Conservation (phyloP, 2,797 vertebrate species). For the Spheniscus humboldti region DNA sequence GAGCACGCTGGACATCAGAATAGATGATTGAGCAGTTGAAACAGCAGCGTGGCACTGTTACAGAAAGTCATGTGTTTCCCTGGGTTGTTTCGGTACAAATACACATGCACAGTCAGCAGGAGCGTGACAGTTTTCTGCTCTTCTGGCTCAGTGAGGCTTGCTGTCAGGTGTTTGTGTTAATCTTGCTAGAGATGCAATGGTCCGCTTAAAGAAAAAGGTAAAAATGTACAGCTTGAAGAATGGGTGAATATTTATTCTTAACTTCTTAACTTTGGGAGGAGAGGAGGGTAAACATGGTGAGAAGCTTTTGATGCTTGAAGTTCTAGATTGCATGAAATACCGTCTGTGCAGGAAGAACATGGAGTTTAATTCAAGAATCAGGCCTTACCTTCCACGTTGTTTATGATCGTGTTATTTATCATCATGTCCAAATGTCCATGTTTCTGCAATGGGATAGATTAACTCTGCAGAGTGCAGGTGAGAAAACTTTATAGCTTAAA, state of each 20-base stretch:
- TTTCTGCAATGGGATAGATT: neutral
- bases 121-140: neutral
- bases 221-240: neutral
- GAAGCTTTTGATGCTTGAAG: neutral
- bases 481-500: neutral
- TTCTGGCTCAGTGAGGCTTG: neutral
- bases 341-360: neutral
- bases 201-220: neutral
- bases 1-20: slow-evolving; percentile 11
- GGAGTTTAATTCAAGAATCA: neutral
- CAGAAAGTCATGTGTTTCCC: slow-evolving; percentile 16
- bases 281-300: neutral
- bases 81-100: slow-evolving; percentile 15
- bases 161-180: neutral
- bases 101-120: slow-evolving; percentile 33
- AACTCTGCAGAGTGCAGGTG: neutral
- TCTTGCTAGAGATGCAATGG: neutral
- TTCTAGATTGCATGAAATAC: neutral
- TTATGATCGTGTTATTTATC: neutral
- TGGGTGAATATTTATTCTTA: neutral
- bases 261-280: neutral
- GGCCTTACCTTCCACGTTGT: neutral
- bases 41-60: neutral
- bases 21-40: slow-evolving; percentile 23
- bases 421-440: neutral